Percentiles rank a stretch among this genome's conserved stretches.
phyloP scores from a whole-genome alignment of 2,113 vertebrate species.

The Rhipidura dahli region DNA sequence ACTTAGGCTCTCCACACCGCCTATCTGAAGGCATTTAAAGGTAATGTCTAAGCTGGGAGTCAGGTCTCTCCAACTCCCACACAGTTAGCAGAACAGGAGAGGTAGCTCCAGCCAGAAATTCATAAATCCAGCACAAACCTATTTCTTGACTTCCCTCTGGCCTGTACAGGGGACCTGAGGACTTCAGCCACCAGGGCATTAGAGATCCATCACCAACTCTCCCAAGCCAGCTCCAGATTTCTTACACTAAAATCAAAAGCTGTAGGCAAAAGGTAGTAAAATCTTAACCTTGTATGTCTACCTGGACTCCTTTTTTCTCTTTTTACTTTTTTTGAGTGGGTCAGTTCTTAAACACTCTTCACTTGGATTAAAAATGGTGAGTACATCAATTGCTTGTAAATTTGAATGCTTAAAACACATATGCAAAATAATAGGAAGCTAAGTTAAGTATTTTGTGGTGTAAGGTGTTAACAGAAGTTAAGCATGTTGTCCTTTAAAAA shows the following conservation, averaged over 20 bases:
- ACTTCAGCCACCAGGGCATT: rapidly evolving
- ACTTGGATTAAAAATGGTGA: not conserved
- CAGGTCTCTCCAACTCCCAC: not conserved
- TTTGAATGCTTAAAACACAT: not conserved
- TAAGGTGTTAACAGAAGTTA: not conserved
- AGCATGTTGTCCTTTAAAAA: not conserved
- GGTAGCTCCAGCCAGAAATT: not conserved
- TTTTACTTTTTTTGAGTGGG: not conserved
- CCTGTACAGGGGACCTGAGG: not conserved
- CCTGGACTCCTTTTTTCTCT: not conserved
- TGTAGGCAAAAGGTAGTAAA: not conserved
- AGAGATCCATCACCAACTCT: not conserved
- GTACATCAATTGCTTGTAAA: not conserved
- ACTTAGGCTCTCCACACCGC: not conserved
- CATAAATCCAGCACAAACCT: not conserved
- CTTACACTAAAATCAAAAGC: not conserved
- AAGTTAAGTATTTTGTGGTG: rapidly evolving
- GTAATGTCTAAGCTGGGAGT: not conserved
- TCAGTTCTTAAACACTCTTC: not conserved
- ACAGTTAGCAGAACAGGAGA: not conserved
- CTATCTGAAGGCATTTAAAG: not conserved
- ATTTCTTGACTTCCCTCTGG: not conserved
- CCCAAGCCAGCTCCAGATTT: not conserved
- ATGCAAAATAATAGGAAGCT: not conserved
- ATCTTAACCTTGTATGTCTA: not conserved